Evolutionary conservation across 1,140 invertebrate species (phyloP).

Genomic region (Eriocheir sinensis): DNA sequence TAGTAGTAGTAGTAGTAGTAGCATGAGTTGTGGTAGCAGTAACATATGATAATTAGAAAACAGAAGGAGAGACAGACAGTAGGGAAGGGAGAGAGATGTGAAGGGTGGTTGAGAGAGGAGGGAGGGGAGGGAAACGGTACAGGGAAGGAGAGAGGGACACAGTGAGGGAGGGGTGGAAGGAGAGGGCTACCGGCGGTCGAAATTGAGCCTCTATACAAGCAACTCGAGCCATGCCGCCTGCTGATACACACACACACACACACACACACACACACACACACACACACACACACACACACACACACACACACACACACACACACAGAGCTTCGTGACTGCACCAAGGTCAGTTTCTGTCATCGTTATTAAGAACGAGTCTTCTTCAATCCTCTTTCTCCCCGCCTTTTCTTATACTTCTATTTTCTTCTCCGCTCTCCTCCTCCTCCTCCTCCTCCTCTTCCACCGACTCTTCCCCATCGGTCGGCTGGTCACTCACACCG

Average conservation of each 20-base stretch:
- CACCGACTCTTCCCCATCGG: background rate
- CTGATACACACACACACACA: slow-evolving; percentile 13
- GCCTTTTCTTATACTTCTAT: background rate
- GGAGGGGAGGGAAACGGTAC: too few relatives aligned
- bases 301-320: slow-evolving; percentile 52
- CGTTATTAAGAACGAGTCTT: background rate
- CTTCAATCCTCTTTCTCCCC: background rate
- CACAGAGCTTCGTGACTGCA: background rate
- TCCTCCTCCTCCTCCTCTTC: background rate
- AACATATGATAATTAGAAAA: too few relatives aligned
- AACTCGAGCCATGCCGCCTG: too few relatives aligned
- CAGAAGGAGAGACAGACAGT: too few relatives aligned
- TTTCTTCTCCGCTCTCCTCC: background rate
- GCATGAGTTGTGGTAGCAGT: too few relatives aligned
- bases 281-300: slow-evolving; percentile 43
- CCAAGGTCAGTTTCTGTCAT: slow-evolving; percentile 23
- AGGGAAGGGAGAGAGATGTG: too few relatives aligned
- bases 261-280: slow-evolving; percentile 31
- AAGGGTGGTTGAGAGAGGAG: too few relatives aligned
- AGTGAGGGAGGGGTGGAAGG: background rate
- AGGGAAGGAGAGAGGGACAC: background rate
- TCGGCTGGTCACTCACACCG: background rate
- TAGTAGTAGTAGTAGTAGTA: too few relatives aligned
- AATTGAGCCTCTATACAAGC: too few relatives aligned
- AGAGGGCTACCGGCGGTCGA: background rate